These are phyloP conservation scores for Falco cherrug DNA, from an alignment of 2,797 vertebrate species.

Conservation along the genomic window DNA sequence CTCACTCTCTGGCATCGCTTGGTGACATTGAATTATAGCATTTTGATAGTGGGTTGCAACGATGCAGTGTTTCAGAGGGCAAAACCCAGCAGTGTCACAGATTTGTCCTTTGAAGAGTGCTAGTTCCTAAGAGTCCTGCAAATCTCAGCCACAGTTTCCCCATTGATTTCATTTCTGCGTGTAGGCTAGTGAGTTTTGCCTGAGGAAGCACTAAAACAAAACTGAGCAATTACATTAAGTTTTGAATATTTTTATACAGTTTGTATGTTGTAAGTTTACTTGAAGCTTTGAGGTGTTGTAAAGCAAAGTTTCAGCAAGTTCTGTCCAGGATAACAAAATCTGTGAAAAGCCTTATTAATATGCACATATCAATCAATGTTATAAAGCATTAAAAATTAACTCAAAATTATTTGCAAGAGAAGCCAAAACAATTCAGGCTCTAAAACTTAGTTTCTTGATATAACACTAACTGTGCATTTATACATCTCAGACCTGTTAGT, in stretches of 20 bases:
- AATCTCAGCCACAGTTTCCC: not conserved
- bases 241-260: not conserved
- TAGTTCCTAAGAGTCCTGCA: not conserved
- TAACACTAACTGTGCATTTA: not conserved
- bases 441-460: not conserved
- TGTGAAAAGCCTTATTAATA: not conserved
- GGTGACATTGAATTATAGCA: slow-evolving; percentile 7
- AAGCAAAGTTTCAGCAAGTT: not conserved
- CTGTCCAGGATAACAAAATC: not conserved
- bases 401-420: not conserved
- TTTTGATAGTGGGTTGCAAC: not conserved
- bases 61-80: not conserved
- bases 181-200: not conserved
- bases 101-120: not conserved
- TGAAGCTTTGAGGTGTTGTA: not conserved
- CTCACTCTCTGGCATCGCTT: not conserved
- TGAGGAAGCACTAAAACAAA: not conserved
- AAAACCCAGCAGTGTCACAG: not conserved
- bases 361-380: not conserved
- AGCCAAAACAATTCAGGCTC: not conserved
- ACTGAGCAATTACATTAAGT: not conserved
- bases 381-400: not conserved
- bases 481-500: not conserved
- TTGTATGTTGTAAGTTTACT: not conserved
- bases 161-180: not conserved